Evolutionary conservation across 2,113 vertebrate species (phyloP), one percentile per base, ranked within the genome.

Genomic region (Corynorhinus townsendii): DNA sequence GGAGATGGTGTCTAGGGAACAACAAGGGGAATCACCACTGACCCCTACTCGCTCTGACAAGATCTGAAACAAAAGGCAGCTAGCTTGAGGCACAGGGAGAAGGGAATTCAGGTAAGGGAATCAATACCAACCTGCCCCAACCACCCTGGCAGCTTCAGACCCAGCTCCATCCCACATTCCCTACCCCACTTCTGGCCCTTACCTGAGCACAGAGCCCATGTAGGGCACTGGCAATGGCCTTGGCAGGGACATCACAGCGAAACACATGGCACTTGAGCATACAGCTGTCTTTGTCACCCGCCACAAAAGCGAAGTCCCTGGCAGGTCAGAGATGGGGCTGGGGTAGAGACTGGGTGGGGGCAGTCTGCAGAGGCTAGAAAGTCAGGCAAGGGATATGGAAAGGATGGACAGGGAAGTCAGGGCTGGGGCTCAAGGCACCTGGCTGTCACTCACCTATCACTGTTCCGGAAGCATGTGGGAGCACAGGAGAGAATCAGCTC

Each of bases 251-350:
- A 0, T 99, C 98, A 97, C 99, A 99, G 95, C 98, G 99, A 96
- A 99, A 99, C 93, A 99, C 99, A 2, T 99, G 99, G 96, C 99
- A 99, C 98, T 99, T 99, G 89, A 99, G 98, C 98, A 99, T 98
- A 35, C 99, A 99, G 96, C 99, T 99, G 97, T 99, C 99, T 98
- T 99, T 99, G 97, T 99, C 99, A 12, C 99, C 99, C 15, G 99
- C 99, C 96, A 99, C 99, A 15, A 99, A 99, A 69, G 99, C 99
- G 30, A 99, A 99, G 98, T 99, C 99, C 98, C 99, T 99, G 98
- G 94, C 97, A 98, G 77, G 96, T 89, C 3, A 24, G 96, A 92
- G 79, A 94, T 33, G 12, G 45, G 30, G 26, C 40, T 77, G 3
- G 86, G 54, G 45, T 5, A 77, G 40, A 81, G 83, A 45, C 77